These are phyloP conservation scores for Pelecanus crispus DNA, from an alignment of 2,113 vertebrate genomes.

Conservation along the genomic window DNA sequence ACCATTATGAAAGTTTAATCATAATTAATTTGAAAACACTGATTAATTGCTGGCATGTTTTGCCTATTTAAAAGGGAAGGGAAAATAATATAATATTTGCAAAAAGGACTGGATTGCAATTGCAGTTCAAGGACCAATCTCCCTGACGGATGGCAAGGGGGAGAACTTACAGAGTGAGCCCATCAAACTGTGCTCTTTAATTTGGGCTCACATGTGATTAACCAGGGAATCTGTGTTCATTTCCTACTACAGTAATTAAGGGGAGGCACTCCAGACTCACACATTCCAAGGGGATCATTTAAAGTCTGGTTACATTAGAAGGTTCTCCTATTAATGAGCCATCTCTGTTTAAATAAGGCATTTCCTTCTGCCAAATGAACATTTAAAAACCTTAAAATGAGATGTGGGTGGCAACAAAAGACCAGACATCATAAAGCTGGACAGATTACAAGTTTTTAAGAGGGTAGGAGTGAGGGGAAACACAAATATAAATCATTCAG, in stretches of 20 bases:
- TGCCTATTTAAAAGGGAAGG: slow-evolving; percentile 30
- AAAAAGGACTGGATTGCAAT: slow-evolving; percentile 21
- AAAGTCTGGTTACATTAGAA: slow-evolving; percentile 46
- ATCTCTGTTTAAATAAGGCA: slow-evolving; percentile 29
- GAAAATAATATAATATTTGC: neutral
- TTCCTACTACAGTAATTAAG: slow-evolving; percentile 57
- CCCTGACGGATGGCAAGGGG: neutral
- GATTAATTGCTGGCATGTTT: slow-evolving; percentile 61
- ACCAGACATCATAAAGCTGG: neutral
- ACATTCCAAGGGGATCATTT: slow-evolving; percentile 38
- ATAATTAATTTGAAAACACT: slow-evolving; percentile 69
- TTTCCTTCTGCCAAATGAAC: slow-evolving; percentile 30
- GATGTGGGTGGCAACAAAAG: slow-evolving; percentile 3
- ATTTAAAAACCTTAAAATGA: slow-evolving; percentile 22
- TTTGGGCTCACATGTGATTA: slow-evolving; percentile 50
- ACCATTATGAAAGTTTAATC: slow-evolving; percentile 65
- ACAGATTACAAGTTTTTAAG: neutral
- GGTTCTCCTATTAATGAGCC: slow-evolving; percentile 34
- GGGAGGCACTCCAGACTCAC: slow-evolving; percentile 8
- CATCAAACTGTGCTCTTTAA: slow-evolving; percentile 52
- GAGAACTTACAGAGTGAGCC: neutral
- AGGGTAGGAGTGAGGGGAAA: neutral
- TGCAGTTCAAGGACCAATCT: slow-evolving; percentile 2
- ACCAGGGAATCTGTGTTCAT: slow-evolving; percentile 35
- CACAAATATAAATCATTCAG: neutral